Conservation (phyloP, 2,113 vertebrate genomes). For the Nesospiza acunhae region DNA sequence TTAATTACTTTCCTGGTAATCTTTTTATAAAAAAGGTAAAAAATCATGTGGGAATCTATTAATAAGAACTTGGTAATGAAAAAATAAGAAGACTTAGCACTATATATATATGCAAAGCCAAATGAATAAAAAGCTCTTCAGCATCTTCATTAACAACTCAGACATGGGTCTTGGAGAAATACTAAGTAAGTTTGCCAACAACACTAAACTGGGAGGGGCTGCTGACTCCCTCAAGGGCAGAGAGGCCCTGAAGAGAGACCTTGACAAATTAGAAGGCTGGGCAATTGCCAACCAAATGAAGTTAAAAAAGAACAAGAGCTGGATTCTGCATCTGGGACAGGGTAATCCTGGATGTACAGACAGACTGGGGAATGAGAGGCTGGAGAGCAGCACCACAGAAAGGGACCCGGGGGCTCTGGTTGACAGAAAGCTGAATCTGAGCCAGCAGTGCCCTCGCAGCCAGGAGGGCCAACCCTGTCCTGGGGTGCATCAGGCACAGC, state of each 20-base stretch:
- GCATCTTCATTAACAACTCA: not conserved
- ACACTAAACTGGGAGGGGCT: not conserved
- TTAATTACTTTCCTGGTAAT: not conserved
- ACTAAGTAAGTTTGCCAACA: not conserved
- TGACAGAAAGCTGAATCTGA: accelerated
- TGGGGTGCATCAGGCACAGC: not conserved
- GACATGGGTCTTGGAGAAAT: not conserved
- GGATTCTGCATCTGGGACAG: not conserved
- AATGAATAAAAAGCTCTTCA: not conserved
- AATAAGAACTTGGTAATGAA: not conserved
- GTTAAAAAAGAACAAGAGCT: not conserved
- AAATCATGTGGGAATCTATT: not conserved
- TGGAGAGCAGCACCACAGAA: not conserved
- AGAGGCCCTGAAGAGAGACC: not conserved
- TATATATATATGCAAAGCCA: not conserved
- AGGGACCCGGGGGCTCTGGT: not conserved
- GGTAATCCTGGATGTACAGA: not conserved
- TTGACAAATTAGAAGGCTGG: not conserved
- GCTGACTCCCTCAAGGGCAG: not conserved
- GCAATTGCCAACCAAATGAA: not conserved
- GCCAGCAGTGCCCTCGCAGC: not conserved
- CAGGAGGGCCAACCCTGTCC: accelerated
- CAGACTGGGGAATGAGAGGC: not conserved
- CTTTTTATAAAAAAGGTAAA: not conserved
- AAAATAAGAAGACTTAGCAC: not conserved